phyloP scores from a whole-genome alignment of 2,113 vertebrate genomes.

The Tachuris rubrigastra region DNA sequence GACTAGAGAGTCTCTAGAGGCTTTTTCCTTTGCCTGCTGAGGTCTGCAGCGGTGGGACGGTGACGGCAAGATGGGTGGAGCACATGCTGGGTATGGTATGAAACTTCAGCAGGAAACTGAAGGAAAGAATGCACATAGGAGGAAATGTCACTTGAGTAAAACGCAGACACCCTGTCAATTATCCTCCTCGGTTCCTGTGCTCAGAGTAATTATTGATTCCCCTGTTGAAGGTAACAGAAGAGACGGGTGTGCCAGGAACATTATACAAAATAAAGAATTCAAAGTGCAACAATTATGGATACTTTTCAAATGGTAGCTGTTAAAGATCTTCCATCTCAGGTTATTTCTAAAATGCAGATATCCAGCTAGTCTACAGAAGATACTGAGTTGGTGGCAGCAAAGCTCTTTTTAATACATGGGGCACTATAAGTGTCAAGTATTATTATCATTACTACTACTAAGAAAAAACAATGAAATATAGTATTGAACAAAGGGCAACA shows the following conservation, averaged over 20 bases:
- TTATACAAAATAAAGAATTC: neutral
- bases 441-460: neutral
- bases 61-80: neutral
- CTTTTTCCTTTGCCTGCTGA: neutral
- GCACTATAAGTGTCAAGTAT: neutral
- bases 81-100: rapidly evolving
- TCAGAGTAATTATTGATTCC: neutral
- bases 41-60: neutral
- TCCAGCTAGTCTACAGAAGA: neutral
- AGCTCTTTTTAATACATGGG: neutral
- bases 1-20: neutral
- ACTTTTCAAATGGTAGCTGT: neutral
- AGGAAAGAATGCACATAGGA: neutral
- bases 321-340: neutral
- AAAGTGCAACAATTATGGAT: neutral
- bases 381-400: neutral
- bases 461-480: neutral
- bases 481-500: neutral
- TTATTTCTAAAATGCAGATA: neutral
- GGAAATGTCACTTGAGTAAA: neutral
- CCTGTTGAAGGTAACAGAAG: neutral
- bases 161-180: neutral
- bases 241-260: neutral
- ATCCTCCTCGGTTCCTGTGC: neutral
- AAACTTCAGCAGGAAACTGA: neutral